Evolutionary conservation across 2,797 vertebrate genomes (phyloP), one percentile per base, ranked within the genome.

Genomic region (Sebastes nivosus): DNA sequence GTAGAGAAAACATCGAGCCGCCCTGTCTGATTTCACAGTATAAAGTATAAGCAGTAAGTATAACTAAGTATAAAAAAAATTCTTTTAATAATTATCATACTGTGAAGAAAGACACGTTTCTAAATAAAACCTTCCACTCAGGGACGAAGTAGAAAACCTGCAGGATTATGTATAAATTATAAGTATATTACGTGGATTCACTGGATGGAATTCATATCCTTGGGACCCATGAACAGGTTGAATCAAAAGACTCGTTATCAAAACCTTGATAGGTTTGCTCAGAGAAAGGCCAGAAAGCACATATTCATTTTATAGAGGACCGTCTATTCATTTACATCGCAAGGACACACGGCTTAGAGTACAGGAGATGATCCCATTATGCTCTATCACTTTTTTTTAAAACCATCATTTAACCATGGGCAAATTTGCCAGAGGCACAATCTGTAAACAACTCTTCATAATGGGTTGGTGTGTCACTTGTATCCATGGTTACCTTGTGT

Each of bases 391-490:
- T 74, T 82, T 71, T 57, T 3, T 54, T 54, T 54, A n/a, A 79
- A 73, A 77, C 29, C 67, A 79, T 81, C 52, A 78, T 84, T 84
- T 79, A 69, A 63, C 87, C 75, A 76, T 10, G 32, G 74, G 86
- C 68, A 77, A 73, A 84, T 89, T 80, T 89, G 72, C 73, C 78
- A n/a, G 20, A 77, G 77, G 87, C 74, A 73, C 59, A 79, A 84
- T 86, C 82, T 80, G 72, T 83, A 85, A 88, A 88, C 76, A 88
- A 87, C 80, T 85, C 89, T 86, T 89, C 58, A 89, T 86, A 88
- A 86, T 88, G 67, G 79, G 66, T 67, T 81, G 75, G 72, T 87
- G 78, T 89, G 77, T 87, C 81, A 79, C 87, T 25, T 72, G 90
- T 93, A 88, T 65, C 91, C 89, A 91, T 90, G 89, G 90, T 85